These are phyloP conservation scores for Xestia xanthographa DNA, from an alignment of 2,888 invertebrate species.

Conservation along the genomic window DNA sequence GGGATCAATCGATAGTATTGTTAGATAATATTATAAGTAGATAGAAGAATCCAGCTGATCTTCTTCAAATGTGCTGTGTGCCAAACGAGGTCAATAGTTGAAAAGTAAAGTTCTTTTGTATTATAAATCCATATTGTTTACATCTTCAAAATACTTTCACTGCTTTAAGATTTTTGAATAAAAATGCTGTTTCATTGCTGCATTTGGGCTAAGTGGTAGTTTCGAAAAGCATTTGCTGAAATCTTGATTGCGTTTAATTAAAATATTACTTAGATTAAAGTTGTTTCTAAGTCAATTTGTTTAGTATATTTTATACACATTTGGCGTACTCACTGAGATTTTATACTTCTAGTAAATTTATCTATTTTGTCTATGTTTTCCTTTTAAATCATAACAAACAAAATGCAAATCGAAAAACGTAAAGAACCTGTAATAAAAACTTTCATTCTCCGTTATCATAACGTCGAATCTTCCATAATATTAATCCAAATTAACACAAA, in stretches of 20 bases:
- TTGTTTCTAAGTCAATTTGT: background rate
- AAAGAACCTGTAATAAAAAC: background rate
- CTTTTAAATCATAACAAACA: background rate
- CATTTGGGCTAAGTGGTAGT: constrained; percentile 37
- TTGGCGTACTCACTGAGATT: background rate
- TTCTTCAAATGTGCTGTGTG: background rate
- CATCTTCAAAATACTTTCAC: constrained; percentile 60
- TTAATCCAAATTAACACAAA: constrained; percentile 35
- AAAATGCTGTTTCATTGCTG: constrained; percentile 48
- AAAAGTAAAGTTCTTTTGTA: constrained; percentile 43
- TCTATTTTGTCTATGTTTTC: background rate
- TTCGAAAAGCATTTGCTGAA: constrained; percentile 13
- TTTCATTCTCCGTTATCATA: constrained; percentile 33
- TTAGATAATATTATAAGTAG: background rate
- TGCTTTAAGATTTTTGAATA: constrained; percentile 27
- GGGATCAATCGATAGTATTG: background rate
- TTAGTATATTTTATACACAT: background rate
- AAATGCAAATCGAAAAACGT: background rate
- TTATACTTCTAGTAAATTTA: background rate
- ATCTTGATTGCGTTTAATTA: constrained; percentile 25
- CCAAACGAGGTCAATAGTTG: constrained; percentile 12
- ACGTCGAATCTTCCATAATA: constrained; percentile 13
- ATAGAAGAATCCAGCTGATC: background rate
- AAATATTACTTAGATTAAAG: background rate
- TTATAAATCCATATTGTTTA: constrained; percentile 57